Evolutionary conservation across 2,797 vertebrate species (phyloP), one percentile per base, ranked within the genome.

Genomic region (Dallia pectoralis): DNA sequence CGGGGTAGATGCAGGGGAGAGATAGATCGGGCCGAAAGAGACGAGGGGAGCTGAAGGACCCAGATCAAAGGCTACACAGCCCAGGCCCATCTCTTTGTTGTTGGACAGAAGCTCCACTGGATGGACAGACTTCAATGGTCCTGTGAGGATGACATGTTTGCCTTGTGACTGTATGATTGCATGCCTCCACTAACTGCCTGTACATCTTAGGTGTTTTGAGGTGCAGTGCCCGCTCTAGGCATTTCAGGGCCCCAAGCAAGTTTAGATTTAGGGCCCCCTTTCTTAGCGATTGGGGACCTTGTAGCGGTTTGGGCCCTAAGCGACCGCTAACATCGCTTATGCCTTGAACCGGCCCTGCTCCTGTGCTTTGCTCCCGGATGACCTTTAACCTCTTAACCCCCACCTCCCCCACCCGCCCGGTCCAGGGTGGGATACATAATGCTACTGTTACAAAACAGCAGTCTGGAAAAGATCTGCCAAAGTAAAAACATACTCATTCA

Each of bases 381-480:
- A 62, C 61, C 59, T 8, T 19, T 27, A 29, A 14, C 59, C 59
- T 74, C 64, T 77, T 75, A 72, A 67, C 84, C 77, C 33, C 80
- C 72, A 79, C 72, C 71, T 80, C 79, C 79, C 73, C 79, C 73
- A 78, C 72, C 71, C 80, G 78, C 79, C 72, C 76, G 79, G 85
- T 82, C 79, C 67, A 19, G n/a, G n/a, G n/a, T n/a, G 22, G 77
- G 87, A 91, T 86, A 88, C 84, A 87, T 86, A 87, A 86, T 81
- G 88, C 86, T 76, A 59, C 82, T 76, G 82, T 81, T 69, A 72
- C 82, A 82, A 84, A 82, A 83, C 82, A 44, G 70, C 48, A 67
- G 70, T 73, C 79, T 85, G 88, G 83, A 89, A 87, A 87, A 86
- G 69, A 79, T 88, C 73, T 71, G 79, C 84, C 64, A 51, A 73